phyloP scores from a whole-genome alignment of 2,888 invertebrate species.

The Microctonus brassicae region DNA sequence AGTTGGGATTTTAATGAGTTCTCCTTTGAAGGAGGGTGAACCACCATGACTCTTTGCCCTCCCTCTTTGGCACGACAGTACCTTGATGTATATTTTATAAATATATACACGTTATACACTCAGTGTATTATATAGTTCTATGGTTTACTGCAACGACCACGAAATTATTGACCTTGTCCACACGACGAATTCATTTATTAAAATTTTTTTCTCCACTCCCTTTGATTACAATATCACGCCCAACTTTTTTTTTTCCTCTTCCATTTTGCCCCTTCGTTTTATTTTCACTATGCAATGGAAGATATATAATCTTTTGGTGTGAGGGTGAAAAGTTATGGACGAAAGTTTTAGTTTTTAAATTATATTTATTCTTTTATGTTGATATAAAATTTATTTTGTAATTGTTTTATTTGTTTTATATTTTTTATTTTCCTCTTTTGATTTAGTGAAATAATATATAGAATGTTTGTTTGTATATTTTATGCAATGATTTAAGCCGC shows the following conservation, averaged over 20 bases:
- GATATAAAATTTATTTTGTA: background rate
- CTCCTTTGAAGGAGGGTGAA: conserved; percentile 49
- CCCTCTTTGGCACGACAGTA: background rate
- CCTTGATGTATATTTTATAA: background rate
- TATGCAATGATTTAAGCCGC: conserved; percentile 31
- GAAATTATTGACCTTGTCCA: conserved; percentile 41
- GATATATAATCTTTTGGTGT: background rate
- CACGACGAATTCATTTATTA: conserved; percentile 31
- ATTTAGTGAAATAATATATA: background rate
- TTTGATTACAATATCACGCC: background rate
- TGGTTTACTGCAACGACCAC: conserved; percentile 24
- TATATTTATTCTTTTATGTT: background rate
- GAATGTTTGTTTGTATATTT: background rate
- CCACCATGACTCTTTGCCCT: conserved; percentile 15
- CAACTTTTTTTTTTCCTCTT: conserved; percentile 17
- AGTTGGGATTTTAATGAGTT: conserved; percentile 62
- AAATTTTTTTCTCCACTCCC: conserved; percentile 19
- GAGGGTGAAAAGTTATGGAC: background rate
- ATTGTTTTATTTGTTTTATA: background rate
- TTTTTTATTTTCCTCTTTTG: background rate
- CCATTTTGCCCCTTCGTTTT: background rate
- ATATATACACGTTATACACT: background rate
- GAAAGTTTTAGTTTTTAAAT: background rate
- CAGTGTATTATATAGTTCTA: conserved; percentile 24
- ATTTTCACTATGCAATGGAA: background rate